Percentiles rank a stretch among this genome's conserved stretches.
Evolutionary conservation across 2,888 invertebrate species (phyloP).

Genomic region (Acrocyrtus sp.): DNA sequence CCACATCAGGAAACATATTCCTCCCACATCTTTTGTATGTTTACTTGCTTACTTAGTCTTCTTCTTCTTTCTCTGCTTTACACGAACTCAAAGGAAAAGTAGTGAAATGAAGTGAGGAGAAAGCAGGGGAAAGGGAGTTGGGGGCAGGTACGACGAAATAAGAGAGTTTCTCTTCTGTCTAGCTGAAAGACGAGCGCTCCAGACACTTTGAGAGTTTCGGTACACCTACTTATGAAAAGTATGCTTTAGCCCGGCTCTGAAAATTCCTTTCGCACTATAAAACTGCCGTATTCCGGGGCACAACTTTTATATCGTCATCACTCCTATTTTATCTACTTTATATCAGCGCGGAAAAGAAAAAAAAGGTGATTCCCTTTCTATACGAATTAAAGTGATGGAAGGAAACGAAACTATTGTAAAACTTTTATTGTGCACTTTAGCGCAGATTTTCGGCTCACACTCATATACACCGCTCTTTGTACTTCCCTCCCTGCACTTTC

Average conservation of each 20-base stretch:
- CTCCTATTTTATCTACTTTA: not conserved
- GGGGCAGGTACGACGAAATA: not conserved
- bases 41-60: slow-evolving; percentile 19
- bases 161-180: not conserved
- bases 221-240: not conserved
- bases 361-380: not conserved
- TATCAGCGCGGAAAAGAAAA: no score
- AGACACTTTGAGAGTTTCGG: not conserved
- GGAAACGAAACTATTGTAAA: not conserved
- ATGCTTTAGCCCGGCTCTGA: not conserved
- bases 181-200: no score
- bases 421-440: no score
- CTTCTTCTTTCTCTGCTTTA: not conserved
- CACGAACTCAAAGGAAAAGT: slow-evolving; percentile 11
- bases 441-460: no score
- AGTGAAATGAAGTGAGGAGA: slow-evolving; percentile 24
- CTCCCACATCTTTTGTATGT: slow-evolving; percentile 34
- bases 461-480: no score
- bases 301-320: not conserved
- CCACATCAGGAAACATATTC: slow-evolving; percentile 36
- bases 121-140: not conserved
- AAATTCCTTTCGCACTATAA: not conserved
- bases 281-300: no score
- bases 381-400: not conserved
- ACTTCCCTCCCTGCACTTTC: no score